Evolutionary conservation across 2,113 vertebrate genomes (phyloP).

Genomic region (rabbit (Oryctolagus cuniculus)): mOryCun1.1 NC_091432.1:75722501-75723000

Average conservation of each 20-base stretch:
- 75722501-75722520: background rate
- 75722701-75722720: background rate
- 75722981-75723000: background rate
- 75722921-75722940: background rate
- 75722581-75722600: background rate
- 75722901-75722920: background rate
- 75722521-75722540: background rate
- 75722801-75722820: background rate
- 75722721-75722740: background rate
- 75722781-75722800: background rate
- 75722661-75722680: background rate
- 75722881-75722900: background rate
- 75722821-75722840: background rate
- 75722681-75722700: background rate
- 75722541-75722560: background rate
- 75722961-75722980: background rate
- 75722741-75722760: background rate
- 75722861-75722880: background rate
- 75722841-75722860: background rate
- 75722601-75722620: background rate
- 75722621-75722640: background rate
- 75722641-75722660: conserved; percentile 11
- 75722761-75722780: conserved; percentile 19
- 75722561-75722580: background rate
- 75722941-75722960: background rate